Conservation (phyloP, 2,797 vertebrate species). For the Hirundo rustica region DNA sequence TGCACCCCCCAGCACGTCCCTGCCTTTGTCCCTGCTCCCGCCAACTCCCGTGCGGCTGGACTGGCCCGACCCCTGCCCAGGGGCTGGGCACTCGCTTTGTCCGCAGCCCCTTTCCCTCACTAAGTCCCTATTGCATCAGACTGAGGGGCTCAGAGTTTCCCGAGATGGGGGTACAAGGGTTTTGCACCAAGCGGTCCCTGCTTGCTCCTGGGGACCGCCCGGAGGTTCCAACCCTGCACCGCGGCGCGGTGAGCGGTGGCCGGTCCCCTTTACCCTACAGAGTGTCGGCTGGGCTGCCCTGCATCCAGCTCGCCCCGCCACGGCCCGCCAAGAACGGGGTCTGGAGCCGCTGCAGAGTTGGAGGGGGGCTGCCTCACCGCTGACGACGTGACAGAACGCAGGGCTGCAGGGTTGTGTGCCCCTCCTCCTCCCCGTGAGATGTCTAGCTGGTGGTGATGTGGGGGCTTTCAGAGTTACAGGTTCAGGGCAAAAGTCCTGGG, state of each 20-base stretch:
- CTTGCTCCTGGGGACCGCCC: rapidly evolving
- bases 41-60: slow-evolving; percentile 10
- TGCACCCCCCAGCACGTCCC: not conserved
- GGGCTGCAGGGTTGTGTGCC: not conserved
- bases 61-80: slow-evolving; percentile 6
- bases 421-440: not conserved
- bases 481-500: rapidly evolving
- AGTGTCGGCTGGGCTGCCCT: not conserved
- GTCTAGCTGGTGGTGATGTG: not conserved
- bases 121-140: not conserved
- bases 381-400: not conserved
- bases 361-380: not conserved
- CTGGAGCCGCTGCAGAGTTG: rapidly evolving
- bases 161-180: too few relatives aligned
- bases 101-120: not conserved
- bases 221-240: not conserved
- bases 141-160: not conserved
- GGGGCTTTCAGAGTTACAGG: not conserved
- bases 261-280: not conserved
- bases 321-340: rapidly evolving
- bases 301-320: rapidly evolving
- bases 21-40: slow-evolving; percentile 61
- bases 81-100: not conserved
- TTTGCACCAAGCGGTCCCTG: not conserved
- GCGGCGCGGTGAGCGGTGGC: rapidly evolving